Evolutionary conservation across 2,113 vertebrate genomes (phyloP), one percentile per base, ranked within the genome.

Genomic region (Podilymbus podiceps): DNA sequence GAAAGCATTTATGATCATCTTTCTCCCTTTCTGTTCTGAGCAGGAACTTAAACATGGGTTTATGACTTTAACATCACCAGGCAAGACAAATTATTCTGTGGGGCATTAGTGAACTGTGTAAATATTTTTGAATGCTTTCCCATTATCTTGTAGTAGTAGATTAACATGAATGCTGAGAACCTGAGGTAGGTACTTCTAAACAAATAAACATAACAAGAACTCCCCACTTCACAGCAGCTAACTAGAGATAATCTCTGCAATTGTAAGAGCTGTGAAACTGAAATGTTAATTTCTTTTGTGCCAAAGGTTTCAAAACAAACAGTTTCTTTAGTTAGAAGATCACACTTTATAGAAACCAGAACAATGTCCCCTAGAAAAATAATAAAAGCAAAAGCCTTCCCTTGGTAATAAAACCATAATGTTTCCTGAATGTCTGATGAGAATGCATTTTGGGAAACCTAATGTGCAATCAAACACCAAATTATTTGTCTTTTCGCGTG

Each of bases 251-350:
- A 55, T 68, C 38, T 18, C 7, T 80, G 56, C 53, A 72, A 87
- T 7, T 90, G 74, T 28, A 89, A 92, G 80, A 79, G 22, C 56
- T 81, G 46, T 30, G 55, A 84, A 89, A 72, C 49, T 13, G 47
- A 94, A 97, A 75, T 82, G 38, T 72, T 96, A 89, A 92, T 95
- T 92, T 87, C 22, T 92, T 95, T 89, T 17, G 5, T 77, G 63
- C 53, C 56, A 71, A 79, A 80, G 78, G 47, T 94, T 93, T 92
- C 78, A 85, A 94, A 95, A 81, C 53, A 93, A 94, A 60, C 42
- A 88, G 38, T 46, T 35, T 53, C 67, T 91, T 96, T 89, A 64
- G 58, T 59, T 82, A 73, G 86, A 84, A 86, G 47, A 89, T n/a
- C 2, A 5, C 24, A 66, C 89, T 97, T 92, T 92, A 88, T 63